These are phyloP conservation scores for Bombus cullumanus DNA, from an alignment of 1,140 invertebrate genomes.

Conservation along the genomic window DNA sequence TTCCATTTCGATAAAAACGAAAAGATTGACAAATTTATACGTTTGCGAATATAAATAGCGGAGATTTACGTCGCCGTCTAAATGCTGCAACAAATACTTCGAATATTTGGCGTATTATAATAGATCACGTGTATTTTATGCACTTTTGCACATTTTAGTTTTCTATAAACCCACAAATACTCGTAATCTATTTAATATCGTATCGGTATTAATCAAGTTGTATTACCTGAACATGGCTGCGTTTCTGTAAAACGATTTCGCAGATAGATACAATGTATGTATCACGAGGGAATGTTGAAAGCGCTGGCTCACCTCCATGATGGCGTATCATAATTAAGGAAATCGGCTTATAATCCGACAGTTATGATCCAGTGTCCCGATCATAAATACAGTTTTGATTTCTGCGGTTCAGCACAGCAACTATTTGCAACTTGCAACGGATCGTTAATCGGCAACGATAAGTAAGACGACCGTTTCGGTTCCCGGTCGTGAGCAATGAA, in stretches of 20 bases:
- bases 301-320: background rate
- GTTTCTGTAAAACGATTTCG: background rate
- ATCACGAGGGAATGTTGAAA: conserved; percentile 3
- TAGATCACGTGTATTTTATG: no score
- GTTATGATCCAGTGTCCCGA: background rate
- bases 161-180: no score
- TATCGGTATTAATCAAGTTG: no score
- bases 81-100: no score
- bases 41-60: no score
- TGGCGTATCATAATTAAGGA: conserved; percentile 24
- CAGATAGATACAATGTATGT: background rate
- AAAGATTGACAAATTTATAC: no score
- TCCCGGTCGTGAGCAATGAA: background rate
- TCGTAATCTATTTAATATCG: no score
- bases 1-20: no score
- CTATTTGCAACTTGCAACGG: background rate
- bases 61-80: no score
- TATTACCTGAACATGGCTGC: background rate
- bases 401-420: background rate
- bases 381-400: background rate
- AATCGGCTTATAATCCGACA: background rate
- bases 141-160: no score
- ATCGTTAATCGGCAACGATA: conserved; percentile 36
- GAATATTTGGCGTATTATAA: no score
- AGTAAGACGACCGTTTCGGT: conserved; percentile 33